Evolutionary conservation across 1,140 invertebrate species (phyloP).

Genomic region (Zelostemma sp.): DNA sequence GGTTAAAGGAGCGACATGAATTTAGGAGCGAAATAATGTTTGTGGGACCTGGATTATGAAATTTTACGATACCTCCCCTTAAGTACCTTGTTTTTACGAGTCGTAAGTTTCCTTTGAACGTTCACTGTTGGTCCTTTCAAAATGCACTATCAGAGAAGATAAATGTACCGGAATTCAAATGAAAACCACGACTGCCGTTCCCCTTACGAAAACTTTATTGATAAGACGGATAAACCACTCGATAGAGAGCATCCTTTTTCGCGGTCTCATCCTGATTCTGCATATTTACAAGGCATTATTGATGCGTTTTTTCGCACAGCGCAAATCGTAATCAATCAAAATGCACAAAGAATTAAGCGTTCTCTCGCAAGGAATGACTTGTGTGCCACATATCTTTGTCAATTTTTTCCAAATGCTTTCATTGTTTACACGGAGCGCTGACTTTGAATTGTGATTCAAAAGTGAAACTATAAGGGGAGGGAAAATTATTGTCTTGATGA

Average conservation of each 20-base stretch:
- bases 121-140: no score
- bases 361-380: not conserved
- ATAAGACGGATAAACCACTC: constrained; percentile 14
- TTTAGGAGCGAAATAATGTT: not conserved
- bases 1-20: not conserved
- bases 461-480: not conserved
- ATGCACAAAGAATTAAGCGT: constrained; percentile 13
- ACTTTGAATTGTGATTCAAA: not conserved
- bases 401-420: constrained; percentile 2
- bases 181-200: constrained; percentile 14
- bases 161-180: not conserved
- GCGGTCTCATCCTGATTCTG: constrained; percentile 6
- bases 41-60: constrained; percentile 1
- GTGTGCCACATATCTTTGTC: constrained; percentile 1
- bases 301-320: constrained; percentile 15
- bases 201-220: constrained; percentile 10
- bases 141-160: no score
- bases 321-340: constrained; percentile 15
- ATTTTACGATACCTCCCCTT: not conserved
- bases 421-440: no score
- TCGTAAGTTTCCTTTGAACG: no score
- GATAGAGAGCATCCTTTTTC: constrained; percentile 2
- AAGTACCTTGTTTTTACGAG: not conserved
- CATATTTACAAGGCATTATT: constrained; percentile 9
- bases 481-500: not conserved